Conservation (phyloP, 2,888 invertebrate species). For the Caenorhabditis sp. region DNA sequence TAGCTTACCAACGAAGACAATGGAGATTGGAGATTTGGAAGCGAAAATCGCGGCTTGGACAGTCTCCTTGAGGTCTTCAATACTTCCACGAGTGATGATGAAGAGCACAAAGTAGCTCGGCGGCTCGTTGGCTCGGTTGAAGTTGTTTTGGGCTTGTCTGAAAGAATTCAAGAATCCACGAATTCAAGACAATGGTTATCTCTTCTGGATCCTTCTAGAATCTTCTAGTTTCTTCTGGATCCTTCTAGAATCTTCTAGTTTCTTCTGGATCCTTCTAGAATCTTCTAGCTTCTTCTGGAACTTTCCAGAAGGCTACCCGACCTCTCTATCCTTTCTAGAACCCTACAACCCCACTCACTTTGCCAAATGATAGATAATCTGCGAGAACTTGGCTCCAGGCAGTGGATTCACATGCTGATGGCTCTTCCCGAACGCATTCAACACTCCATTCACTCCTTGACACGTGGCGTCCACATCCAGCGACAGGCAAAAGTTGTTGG, state of each 20-base stretch:
- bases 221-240: no score
- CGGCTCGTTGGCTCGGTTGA: slow-evolving; percentile 39
- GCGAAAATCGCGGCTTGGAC: slow-evolving; percentile 78
- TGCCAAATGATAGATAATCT: slow-evolving; percentile 78
- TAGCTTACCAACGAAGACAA: slow-evolving; percentile 58
- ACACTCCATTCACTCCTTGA: slow-evolving; percentile 72
- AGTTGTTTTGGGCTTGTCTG: slow-evolving; percentile 52
- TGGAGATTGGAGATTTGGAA: slow-evolving; percentile 76
- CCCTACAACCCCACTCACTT: slow-evolving; percentile 62
- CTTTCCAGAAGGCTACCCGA: no score
- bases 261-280: no score
- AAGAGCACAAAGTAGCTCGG: slow-evolving; percentile 72
- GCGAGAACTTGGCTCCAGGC: slow-evolving; percentile 75
- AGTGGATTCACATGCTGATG: slow-evolving; percentile 75
- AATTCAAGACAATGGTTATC: no score
- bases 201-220: no score
- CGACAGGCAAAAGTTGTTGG: slow-evolving; percentile 77
- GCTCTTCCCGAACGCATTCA: slow-evolving; percentile 72
- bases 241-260: no score
- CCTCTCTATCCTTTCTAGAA: no score
- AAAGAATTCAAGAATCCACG: not conserved
- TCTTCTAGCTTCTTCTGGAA: no score
- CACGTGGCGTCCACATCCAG: slow-evolving; percentile 77
- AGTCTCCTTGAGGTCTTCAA: slow-evolving; percentile 79
- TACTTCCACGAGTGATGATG: slow-evolving; percentile 74